These are phyloP conservation scores for Oscheius sp. DNA, from an alignment of 2,888 invertebrate species.

Conservation along the genomic window DNA sequence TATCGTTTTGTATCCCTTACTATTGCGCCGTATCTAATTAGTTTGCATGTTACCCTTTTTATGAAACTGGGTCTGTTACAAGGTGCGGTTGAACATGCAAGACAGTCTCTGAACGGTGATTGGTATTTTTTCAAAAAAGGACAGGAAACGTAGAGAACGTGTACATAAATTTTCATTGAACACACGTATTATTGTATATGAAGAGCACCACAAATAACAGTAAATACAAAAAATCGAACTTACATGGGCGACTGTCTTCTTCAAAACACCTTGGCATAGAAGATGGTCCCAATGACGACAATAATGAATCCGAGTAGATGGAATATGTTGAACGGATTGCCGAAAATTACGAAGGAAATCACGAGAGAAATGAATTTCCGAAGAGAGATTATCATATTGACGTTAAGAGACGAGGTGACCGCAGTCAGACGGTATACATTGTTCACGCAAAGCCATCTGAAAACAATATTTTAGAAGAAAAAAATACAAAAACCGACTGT, in stretches of 20 bases:
- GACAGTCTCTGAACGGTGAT: neutral
- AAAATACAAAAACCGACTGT: constrained; percentile 50
- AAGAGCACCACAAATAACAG: neutral
- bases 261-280: constrained; percentile 83
- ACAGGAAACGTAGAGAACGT: neutral
- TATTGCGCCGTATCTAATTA: no score
- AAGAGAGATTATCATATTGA: constrained; percentile 92
- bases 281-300: constrained; percentile 90
- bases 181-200: constrained; percentile 10
- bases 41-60: neutral
- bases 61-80: neutral
- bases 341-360: constrained; percentile 92
- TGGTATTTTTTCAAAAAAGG: neutral
- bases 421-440: constrained; percentile 94
- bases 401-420: constrained; percentile 86
- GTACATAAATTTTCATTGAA: neutral
- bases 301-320: constrained; percentile 91
- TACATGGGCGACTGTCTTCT: neutral
- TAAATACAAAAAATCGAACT: neutral
- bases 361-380: constrained; percentile 93
- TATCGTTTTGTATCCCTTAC: constrained; percentile 33
- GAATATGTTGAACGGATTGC: constrained; percentile 88
- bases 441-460: constrained; percentile 81
- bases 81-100: neutral
- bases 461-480: constrained; percentile 15